Evolutionary conservation across 2,113 vertebrate genomes (phyloP).

Genomic region (Takifugu bimaculatus): DNA sequence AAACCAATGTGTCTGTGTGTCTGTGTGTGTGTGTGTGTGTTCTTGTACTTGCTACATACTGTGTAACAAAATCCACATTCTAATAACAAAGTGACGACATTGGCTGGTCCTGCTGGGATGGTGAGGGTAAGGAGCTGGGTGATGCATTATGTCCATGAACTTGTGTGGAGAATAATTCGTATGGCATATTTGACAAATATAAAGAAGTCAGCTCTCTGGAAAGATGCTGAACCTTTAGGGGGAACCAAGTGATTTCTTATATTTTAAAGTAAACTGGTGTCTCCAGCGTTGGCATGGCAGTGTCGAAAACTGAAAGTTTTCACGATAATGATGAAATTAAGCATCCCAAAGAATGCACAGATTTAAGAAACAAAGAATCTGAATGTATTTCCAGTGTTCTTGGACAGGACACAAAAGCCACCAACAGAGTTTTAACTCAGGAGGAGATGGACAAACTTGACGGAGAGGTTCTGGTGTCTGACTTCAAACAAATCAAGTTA

Average conservation of each 20-base stretch:
- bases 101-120: not conserved
- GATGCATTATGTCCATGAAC: no score
- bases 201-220: no score
- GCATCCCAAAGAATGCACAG: not conserved
- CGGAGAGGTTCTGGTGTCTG: constrained; percentile 77
- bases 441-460: constrained; percentile 72
- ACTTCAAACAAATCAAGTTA: constrained; percentile 86
- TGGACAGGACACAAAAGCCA: constrained; percentile 48
- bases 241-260: no score
- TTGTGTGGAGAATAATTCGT: no score
- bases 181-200: no score
- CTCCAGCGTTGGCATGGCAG: constrained; percentile 16
- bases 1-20: not conserved
- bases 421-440: constrained; percentile 63
- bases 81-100: no score
- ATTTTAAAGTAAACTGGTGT: not conserved
- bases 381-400: constrained; percentile 4
- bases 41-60: no score
- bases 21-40: not conserved
- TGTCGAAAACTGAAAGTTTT: not conserved
- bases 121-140: not conserved
- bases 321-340: not conserved
- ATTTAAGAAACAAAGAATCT: not conserved
- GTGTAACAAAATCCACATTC: no score
- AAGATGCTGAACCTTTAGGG: no score